Evolutionary conservation across 2,797 vertebrate species (phyloP), one percentile per base, ranked within the genome.

Genomic region (Notamacropus eugenii): DNA sequence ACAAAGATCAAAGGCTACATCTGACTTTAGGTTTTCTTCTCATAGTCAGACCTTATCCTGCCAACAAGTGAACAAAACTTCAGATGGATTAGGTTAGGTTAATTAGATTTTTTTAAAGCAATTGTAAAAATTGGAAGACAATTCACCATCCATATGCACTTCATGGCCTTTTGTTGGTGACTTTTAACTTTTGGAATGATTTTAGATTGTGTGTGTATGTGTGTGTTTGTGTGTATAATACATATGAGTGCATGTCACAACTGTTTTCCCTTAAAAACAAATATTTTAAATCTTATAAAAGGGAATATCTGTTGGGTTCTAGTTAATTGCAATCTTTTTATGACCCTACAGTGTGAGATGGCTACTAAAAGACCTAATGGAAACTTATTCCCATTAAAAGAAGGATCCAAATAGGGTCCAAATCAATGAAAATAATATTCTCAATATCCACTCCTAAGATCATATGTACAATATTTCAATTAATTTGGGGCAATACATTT

Each of bases 11-110:
- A 95, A 95, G 16, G 0, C 58, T 96, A 93, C 87, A 90, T 95
- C 91, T 93, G 34, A 94, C 40, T 93, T 96, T 55, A 5, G 31
- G 14, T 93, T 95, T 96, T 46, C 92, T 93, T 93, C 50, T 16
- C 54, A 50, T 94, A 93, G 57, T 14, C 93, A 96, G 52, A 31
- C 1, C 87, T 96, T 94, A 54, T 55, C 2, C 54, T 93, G 82
- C 62, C 87, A 95, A 96, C 50, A 96, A 93, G n/a, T 92, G 31
- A 93, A 59, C 19, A 54, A 96, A 97, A 96, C 93, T 22, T 95
- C 93, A 96, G 55, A 96, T 94, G 58, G n/a, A 95, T 93, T 4
- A 94, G 54, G 40, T 95, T 95, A 96, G n/a, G 57, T 93, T 95
- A 96, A 91, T 92, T 95, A 94, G 50, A 57, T 67, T 52, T 82